A percentile compares a stretch with the other conserved stretches of the same genome.
These are phyloP conservation scores for Sebastes paucispinis DNA, from an alignment of 2,797 vertebrate genomes.

Conservation along the genomic window DNA sequence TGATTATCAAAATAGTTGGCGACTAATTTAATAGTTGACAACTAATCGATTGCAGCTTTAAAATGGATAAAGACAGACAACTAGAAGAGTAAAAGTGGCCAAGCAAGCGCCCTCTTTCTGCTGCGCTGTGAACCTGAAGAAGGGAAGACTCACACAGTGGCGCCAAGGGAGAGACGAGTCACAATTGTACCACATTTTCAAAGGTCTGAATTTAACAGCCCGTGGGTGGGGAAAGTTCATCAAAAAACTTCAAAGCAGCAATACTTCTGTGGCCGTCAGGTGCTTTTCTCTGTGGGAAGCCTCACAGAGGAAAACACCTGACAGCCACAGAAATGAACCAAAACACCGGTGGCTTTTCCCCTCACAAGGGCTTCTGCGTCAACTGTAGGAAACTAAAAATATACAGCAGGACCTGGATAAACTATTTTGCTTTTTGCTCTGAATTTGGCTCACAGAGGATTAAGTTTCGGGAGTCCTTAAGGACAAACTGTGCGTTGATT, in stretches of 20 bases:
- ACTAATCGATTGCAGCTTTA: too few relatives aligned
- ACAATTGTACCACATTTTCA: conserved; percentile 20
- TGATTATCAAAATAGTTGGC: too few relatives aligned
- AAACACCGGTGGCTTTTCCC: conserved; percentile 35
- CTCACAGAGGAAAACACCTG: conserved; percentile 53
- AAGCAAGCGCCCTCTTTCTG: background rate
- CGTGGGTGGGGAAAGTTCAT: conserved; percentile 44
- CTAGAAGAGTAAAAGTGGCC: background rate
- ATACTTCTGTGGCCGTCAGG: conserved; percentile 21
- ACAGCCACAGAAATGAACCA: conserved; percentile 40
- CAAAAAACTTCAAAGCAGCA: conserved; percentile 54
- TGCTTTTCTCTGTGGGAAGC: conserved; percentile 27
- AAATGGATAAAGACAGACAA: background rate
- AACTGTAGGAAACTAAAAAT: conserved; percentile 34
- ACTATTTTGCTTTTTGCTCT: conserved; percentile 24
- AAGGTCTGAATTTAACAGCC: conserved; percentile 35
- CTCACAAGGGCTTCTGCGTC: conserved; percentile 22
- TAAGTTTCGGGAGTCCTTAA: conserved; percentile 9
- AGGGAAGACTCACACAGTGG: background rate
- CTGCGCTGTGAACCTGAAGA: background rate
- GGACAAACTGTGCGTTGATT: background rate
- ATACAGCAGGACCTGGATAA: conserved; percentile 10
- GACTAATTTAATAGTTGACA: too few relatives aligned
- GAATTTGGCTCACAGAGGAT: conserved; percentile 5
- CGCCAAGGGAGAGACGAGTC: background rate